Percentiles rank a stretch among this genome's conserved stretches.
phyloP scores from a whole-genome alignment of 2,797 vertebrate genomes.

The Cuculus canorus region DNA sequence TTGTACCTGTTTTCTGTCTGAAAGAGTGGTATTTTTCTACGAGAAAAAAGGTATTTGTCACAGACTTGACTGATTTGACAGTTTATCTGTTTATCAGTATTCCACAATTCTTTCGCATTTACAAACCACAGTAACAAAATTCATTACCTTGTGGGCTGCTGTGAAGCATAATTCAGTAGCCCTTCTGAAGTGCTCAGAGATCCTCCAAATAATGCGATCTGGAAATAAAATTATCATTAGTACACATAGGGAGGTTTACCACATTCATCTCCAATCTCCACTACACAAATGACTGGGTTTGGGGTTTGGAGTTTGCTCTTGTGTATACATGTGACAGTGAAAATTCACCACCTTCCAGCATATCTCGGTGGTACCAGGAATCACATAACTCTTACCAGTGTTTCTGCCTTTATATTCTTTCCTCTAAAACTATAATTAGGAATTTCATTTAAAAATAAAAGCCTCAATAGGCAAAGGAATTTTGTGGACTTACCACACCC shows the following conservation, averaged over 20 bases:
- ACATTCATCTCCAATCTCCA: background rate
- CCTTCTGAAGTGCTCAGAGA: background rate
- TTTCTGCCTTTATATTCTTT: background rate
- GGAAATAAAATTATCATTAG: slow-evolving; percentile 3
- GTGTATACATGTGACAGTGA: accelerated
- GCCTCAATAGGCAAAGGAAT: background rate
- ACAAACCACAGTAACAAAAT: background rate
- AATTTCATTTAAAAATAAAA: background rate
- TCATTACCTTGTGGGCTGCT: background rate
- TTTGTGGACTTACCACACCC: background rate
- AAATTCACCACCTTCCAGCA: background rate
- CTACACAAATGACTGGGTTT: background rate
- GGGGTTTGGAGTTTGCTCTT: background rate
- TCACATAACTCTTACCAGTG: background rate
- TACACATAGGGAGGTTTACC: background rate
- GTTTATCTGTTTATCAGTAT: slow-evolving; percentile 1
- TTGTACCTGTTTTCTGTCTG: background rate
- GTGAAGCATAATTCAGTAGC: background rate
- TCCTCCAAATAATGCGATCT: background rate
- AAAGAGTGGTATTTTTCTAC: background rate
- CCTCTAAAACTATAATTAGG: background rate
- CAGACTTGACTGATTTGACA: background rate
- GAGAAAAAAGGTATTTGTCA: background rate
- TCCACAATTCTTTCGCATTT: background rate
- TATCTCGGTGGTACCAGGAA: background rate